A percentile compares a stretch with the other conserved stretches of the same genome.
Conservation (phyloP, 1,140 invertebrate genomes). For the Caenorhabditis briggsae region DNA sequence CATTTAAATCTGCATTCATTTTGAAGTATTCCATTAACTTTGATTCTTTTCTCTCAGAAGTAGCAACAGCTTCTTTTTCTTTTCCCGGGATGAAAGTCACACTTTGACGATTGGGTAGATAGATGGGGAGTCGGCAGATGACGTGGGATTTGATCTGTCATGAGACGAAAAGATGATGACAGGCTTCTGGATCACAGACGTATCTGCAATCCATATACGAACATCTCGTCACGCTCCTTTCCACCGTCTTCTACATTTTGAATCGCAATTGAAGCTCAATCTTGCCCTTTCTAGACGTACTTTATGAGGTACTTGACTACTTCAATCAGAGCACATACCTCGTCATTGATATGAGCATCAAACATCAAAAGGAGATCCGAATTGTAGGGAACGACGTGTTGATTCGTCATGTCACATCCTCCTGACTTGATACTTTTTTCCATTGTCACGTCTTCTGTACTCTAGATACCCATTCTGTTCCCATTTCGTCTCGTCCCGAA, state of each 20-base stretch:
- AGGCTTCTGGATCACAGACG: background rate
- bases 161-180: background rate
- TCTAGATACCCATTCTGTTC: conserved; percentile 33
- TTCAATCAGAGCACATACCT: background rate
- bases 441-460: conserved; percentile 33
- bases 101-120: too few relatives aligned
- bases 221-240: background rate
- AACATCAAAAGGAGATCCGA: background rate
- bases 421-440: background rate
- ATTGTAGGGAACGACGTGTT: conserved; percentile 51
- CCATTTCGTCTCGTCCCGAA: background rate
- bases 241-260: background rate
- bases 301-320: background rate
- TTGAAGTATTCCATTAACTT: background rate
- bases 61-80: too few relatives aligned
- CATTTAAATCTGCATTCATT: background rate
- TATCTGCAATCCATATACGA: background rate
- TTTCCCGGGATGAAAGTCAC: too few relatives aligned
- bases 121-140: too few relatives aligned
- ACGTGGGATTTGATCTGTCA: background rate
- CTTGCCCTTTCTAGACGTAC: background rate
- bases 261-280: background rate
- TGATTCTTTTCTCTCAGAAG: too few relatives aligned
- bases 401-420: conserved; percentile 5
- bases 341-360: conserved; percentile 32